Evolutionary conservation across 2,797 vertebrate genomes (phyloP).

Genomic region (Manis javanica): DNA sequence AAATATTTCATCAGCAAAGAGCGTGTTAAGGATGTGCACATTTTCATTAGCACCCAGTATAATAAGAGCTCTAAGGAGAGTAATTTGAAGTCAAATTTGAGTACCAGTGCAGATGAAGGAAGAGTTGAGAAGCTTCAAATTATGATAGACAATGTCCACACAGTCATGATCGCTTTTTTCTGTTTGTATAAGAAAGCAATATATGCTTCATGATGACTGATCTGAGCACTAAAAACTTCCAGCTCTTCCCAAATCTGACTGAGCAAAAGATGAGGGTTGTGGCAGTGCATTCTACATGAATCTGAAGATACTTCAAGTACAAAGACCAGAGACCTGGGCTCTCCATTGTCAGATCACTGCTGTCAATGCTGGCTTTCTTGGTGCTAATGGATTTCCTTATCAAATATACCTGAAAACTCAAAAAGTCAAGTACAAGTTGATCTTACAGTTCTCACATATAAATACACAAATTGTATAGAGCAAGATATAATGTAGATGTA

Average conservation of each 20-base stretch:
- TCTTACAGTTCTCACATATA: background rate
- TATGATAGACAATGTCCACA: background rate
- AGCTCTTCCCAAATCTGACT: background rate
- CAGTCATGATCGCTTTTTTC: background rate
- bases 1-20: slow-evolving; percentile 84
- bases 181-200: slow-evolving; percentile 2
- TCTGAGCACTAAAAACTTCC: background rate
- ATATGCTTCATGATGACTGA: background rate
- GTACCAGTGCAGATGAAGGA: background rate
- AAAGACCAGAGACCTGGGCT: background rate
- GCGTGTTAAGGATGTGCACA: slow-evolving; percentile 79
- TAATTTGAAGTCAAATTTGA: slow-evolving; percentile 60
- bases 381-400: background rate
- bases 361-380: background rate
- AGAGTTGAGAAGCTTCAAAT: slow-evolving; percentile 46
- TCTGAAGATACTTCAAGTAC: background rate
- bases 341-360: background rate
- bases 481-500: background rate
- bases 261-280: background rate
- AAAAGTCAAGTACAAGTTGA: background rate
- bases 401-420: slow-evolving; percentile 25
- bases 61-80: slow-evolving; percentile 66
- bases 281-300: background rate
- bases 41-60: slow-evolving; percentile 78
- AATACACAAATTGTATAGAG: background rate